Percentiles rank a stretch among this genome's conserved stretches.
Evolutionary conservation across 2,797 vertebrate species (phyloP).

Genomic region (Choloepus didactylus): DNA sequence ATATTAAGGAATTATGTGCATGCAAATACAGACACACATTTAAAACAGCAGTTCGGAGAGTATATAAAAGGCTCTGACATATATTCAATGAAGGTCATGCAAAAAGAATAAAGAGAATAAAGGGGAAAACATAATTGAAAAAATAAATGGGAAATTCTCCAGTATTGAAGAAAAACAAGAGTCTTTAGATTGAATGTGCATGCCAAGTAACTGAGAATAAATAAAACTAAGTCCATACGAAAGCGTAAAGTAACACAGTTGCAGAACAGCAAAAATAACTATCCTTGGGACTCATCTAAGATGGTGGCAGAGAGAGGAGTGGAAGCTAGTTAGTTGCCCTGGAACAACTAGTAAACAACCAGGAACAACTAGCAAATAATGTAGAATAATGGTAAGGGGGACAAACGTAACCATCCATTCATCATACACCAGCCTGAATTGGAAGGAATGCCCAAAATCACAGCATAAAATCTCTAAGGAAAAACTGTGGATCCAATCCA

Average conservation of each 20-base stretch:
- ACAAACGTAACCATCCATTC: no score
- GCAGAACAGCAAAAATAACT: not conserved
- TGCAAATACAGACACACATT: no score
- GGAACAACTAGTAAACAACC: no score
- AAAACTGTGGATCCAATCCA: no score
- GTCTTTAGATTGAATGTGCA: not conserved
- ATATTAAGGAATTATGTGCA: not conserved
- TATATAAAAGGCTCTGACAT: not conserved
- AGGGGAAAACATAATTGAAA: not conserved
- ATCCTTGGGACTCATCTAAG: no score
- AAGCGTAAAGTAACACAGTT: not conserved
- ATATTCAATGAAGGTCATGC: not conserved
- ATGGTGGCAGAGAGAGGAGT: no score
- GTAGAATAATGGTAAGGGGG: no score
- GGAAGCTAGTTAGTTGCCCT: no score
- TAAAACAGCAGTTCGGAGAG: not conserved
- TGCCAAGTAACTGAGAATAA: not conserved
- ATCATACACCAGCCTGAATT: no score
- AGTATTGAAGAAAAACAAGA: not conserved
- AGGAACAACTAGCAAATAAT: no score
- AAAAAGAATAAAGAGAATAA: not conserved
- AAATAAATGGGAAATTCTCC: not conserved
- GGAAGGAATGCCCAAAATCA: no score
- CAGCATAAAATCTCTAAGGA: no score
- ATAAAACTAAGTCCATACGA: conserved; percentile 25